Base-by-base conservation (phyloP, 2,888 invertebrate species). In the Aporophyla lueneburgensis region DNA sequence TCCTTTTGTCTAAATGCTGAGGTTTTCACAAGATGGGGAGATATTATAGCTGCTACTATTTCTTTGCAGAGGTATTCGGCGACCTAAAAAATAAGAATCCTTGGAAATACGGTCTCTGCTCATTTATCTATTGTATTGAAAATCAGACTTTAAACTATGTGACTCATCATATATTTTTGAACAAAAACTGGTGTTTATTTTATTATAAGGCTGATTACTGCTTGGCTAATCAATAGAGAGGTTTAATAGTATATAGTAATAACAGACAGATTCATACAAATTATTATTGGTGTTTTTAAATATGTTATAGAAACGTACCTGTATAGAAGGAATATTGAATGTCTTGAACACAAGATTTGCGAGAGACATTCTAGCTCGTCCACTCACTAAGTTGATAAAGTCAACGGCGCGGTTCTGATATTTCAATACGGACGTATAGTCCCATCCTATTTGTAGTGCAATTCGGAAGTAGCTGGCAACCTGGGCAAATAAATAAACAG, bases 61-160 rank as follows among this genome's bases (percentile, higher is more conserved):
- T 98, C 97, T 77, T 97, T 96, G 86, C 97, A 97, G 1, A 98
- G 93, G 88, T 97, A 97, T 91, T 97, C 97, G 3, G 97, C 97
- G 67, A 97, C 94, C 97, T 97, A 87, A 21, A 78, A 70, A 43
- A 33, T 21, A 40, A 61, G 4, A 21, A 6, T 2, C 5, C 19
- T 59, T 21, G 10, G 21, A 59, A 59, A 21, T 33, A 33, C 33
- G 10, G 5, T 61, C 33, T 33, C 21, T 12, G 6, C 12, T 3
- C 27, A 21, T 12, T 33, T 21, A 21, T 33, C 19, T 2, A 33
- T 12, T 19, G 19, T 59, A 19, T 33, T 2, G 49, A 19, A 65
- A 12, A 27, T 49, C 19, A 19, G 27, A n/a, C 21, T 66, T 27
- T 51, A 16, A 51, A 7, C 0, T 33, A 2, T 33, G n/a, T 33